These are phyloP conservation scores for Globodera ellingtonae DNA, from an alignment of 1,140 invertebrate species.

Conservation along the genomic window DNA sequence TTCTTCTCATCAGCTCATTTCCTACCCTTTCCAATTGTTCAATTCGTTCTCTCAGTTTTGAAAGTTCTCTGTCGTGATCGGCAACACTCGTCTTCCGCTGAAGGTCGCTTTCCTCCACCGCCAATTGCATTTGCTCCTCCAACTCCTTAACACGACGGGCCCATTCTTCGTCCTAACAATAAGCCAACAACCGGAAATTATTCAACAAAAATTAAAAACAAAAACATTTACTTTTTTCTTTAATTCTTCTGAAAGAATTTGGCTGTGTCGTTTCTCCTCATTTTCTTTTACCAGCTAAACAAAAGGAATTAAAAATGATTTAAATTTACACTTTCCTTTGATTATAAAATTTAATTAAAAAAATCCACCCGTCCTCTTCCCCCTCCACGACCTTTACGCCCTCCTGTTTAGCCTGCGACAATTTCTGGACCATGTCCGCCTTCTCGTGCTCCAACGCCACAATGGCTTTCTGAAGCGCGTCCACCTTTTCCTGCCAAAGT, in stretches of 20 bases:
- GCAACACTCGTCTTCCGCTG: slow-evolving; percentile 33
- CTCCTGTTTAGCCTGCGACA: slow-evolving; percentile 60
- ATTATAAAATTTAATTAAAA: too few species aligned
- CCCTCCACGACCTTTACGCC: slow-evolving; percentile 52
- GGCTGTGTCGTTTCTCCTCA: slow-evolving; percentile 47
- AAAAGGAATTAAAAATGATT: slow-evolving; percentile 26
- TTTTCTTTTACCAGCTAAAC: slow-evolving; percentile 55
- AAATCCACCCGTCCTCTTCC: too few species aligned
- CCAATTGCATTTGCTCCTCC: slow-evolving; percentile 45
- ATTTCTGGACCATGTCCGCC: slow-evolving; percentile 61
- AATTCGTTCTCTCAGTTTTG: slow-evolving; percentile 25
- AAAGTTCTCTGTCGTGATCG: slow-evolving; percentile 26
- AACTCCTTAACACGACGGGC: slow-evolving; percentile 25
- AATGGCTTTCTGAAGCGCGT: slow-evolving; percentile 42
- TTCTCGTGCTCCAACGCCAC: slow-evolving; percentile 57
- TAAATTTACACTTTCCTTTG: too few species aligned
- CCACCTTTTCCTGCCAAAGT: slow-evolving; percentile 49
- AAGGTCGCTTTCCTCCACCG: slow-evolving; percentile 42
- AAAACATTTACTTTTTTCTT: slow-evolving; percentile 29
- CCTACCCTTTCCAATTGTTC: slow-evolving; percentile 19
- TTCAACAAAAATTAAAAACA: slow-evolving; percentile 12
- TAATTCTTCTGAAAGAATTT: slow-evolving; percentile 36
- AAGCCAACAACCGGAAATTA: not conserved
- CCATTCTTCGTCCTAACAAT: slow-evolving; percentile 46
- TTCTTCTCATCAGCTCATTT: not conserved